A percentile compares a stretch with the other conserved stretches of the same genome.
Evolutionary conservation across 2,113 vertebrate genomes (phyloP).

Genomic region (Rhinichthys klamathensis): DNA sequence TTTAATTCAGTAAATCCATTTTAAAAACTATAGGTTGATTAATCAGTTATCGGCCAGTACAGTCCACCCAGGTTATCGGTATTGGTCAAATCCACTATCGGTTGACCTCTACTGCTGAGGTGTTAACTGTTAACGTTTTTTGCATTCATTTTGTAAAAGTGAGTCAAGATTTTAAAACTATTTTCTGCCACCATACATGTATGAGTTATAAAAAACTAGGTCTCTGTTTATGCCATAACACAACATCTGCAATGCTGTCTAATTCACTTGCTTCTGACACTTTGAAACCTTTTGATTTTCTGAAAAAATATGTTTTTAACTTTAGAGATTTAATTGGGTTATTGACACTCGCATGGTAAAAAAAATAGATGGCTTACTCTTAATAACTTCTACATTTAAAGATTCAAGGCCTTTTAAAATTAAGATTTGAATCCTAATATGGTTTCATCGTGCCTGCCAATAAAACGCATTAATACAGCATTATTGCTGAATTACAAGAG

Average conservation of each 20-base stretch:
- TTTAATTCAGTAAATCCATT: too few relatives aligned
- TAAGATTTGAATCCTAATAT: conserved; percentile 14
- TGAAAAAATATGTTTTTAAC: neutral
- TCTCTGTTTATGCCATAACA: neutral
- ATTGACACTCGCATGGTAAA: neutral
- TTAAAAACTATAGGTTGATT: too few relatives aligned
- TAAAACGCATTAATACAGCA: conserved; percentile 17
- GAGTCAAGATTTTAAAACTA: conserved; percentile 5
- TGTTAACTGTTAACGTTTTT: neutral
- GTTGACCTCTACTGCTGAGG: too few relatives aligned
- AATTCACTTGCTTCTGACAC: conserved; percentile 14
- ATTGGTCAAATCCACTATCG: too few relatives aligned
- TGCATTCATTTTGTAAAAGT: neutral
- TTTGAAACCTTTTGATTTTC: neutral
- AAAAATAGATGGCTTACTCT: neutral
- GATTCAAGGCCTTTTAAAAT: neutral
- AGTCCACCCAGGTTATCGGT: too few relatives aligned
- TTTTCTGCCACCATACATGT: neutral
- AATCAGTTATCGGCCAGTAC: too few relatives aligned
- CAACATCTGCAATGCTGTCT: conserved; percentile 5
- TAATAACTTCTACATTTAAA: neutral
- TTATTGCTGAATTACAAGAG: conserved; percentile 23
- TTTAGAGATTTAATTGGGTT: neutral
- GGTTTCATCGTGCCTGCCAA: conserved; percentile 8
- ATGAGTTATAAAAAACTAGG: conserved; percentile 4